Base-by-base conservation (phyloP, 2,888 invertebrate species). In the Oscheius sp. region DNA sequence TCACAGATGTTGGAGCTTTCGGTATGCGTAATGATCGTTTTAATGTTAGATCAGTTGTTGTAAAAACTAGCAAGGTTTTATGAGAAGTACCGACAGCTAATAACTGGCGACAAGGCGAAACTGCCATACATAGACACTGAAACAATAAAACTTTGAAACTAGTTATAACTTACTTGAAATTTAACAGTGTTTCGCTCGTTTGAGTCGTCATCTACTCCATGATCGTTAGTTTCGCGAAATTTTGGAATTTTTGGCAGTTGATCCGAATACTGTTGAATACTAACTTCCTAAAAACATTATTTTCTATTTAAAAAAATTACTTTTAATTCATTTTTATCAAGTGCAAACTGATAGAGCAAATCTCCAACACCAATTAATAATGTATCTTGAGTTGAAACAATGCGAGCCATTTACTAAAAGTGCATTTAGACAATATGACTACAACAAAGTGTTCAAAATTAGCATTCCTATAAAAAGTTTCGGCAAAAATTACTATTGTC, bases 1-100 rank as follows among this genome's bases (percentile, higher is more conserved):
- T 46, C 23, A 74, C 64, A 0, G 75, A 71, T 0, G 79, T 79
- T 53, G 79, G 79, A 10, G 77, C 77, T 57, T 78, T 77, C 15
- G 79, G 77, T 10, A 73, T 33, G 37, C 63, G 46, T 50, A 72
- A 67, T 4, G 50, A 34, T 3, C 57, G 27, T n/a, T 12, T 17
- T 4, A 64, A 20, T 4, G 20, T 31, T 15, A 72, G 57, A 37
- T 55, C 52, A 6, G 45, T 63, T 1, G 72, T 34, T 0, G 72
- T 66, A n/a, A 74, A 69, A 20, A 79, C 53, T 33, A 76, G 66
- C 8, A 73, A 61, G 33, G 69, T 63, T 50, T 80, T 80, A 10
- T 70, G 69, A n/a, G 72, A 71, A 10, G 74, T 75, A n/a, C 73
- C 76, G 12, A 78, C 69, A 0, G 74, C 76, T 42, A 69, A 15